phyloP scores from a whole-genome alignment of 2,888 invertebrate genomes.

The Xanthorhoe spadicearia region DNA sequence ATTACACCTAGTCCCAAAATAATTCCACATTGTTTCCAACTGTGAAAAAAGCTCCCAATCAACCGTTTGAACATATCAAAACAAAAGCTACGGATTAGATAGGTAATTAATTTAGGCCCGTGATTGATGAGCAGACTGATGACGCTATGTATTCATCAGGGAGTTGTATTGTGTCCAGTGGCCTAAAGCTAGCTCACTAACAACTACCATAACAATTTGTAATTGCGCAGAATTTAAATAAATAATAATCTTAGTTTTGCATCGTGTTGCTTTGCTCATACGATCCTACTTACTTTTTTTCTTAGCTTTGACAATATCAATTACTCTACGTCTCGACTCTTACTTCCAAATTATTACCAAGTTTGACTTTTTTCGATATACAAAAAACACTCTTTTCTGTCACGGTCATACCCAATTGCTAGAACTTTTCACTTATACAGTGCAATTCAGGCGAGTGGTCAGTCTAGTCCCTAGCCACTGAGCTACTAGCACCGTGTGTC shows the following conservation, averaged over 20 bases:
- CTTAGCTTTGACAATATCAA: too few relatives aligned
- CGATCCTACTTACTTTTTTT: too few relatives aligned
- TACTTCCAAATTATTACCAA: too few relatives aligned
- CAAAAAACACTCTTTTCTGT: too few relatives aligned
- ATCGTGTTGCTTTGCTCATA: too few relatives aligned
- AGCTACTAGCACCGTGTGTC: conserved; percentile 14
- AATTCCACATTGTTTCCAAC: neutral
- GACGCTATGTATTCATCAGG: conserved; percentile 57
- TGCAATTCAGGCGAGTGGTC: neutral
- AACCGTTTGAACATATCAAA: conserved; percentile 43
- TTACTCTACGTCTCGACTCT: too few relatives aligned
- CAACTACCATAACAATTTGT: neutral
- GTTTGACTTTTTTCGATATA: too few relatives aligned
- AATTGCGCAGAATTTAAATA: neutral
- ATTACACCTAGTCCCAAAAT: neutral
- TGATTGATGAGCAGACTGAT: conserved; percentile 63
- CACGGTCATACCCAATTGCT: too few relatives aligned
- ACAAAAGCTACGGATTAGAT: conserved; percentile 60
- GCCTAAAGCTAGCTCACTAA: conserved; percentile 9
- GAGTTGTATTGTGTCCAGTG: conserved; percentile 50
- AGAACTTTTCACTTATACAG: neutral
- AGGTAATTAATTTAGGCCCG: conserved; percentile 62
- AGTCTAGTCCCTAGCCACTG: neutral
- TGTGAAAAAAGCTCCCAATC: conserved; percentile 36
- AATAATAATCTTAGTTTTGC: too few relatives aligned